phyloP scores from a whole-genome alignment of 2,888 invertebrate genomes.

The Gymnoscelis rufifasciata region DNA sequence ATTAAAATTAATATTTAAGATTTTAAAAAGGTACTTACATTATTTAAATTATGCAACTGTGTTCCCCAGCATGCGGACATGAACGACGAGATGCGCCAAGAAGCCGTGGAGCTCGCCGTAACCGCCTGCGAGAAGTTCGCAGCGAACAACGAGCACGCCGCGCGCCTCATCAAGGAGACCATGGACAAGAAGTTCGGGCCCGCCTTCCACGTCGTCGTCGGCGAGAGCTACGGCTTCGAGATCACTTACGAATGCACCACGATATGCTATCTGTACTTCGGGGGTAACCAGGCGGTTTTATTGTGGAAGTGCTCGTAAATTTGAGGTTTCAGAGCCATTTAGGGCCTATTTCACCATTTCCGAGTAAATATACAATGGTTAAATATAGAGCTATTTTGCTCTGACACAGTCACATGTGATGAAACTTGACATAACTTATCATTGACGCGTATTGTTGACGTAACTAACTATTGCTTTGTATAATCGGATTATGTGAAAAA shows the following conservation, averaged over 20 bases:
- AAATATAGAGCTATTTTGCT: too few relatives aligned
- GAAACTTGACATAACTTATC: too few relatives aligned
- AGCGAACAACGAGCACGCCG: constrained; percentile 92
- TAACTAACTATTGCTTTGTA: too few relatives aligned
- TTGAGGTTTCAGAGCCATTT: background rate
- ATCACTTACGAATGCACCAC: constrained; percentile 94
- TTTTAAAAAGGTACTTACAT: too few relatives aligned
- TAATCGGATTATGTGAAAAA: too few relatives aligned
- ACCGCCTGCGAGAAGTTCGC: constrained; percentile 96
- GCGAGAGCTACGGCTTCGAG: constrained; percentile 96
- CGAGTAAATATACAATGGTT: too few relatives aligned
- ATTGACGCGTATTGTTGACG: too few relatives aligned
- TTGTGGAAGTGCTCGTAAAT: constrained; percentile 91
- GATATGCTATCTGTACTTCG: constrained; percentile 93
- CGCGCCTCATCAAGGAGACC: constrained; percentile 95
- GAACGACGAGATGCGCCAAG: constrained; percentile 94
- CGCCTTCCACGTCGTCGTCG: constrained; percentile 96
- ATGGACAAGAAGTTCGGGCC: constrained; percentile 98
- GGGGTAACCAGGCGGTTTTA: constrained; percentile 92
- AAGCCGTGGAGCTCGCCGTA: constrained; percentile 93
- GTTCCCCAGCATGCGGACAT: constrained; percentile 90
- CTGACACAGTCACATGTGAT: too few relatives aligned
- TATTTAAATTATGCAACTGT: too few relatives aligned
- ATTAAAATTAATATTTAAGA: too few relatives aligned
- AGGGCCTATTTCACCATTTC: too few relatives aligned